A percentile compares a stretch with the other conserved stretches of the same genome.
phyloP scores from a whole-genome alignment of 2,113 vertebrate genomes.

The Bubo scandiacus region DNA sequence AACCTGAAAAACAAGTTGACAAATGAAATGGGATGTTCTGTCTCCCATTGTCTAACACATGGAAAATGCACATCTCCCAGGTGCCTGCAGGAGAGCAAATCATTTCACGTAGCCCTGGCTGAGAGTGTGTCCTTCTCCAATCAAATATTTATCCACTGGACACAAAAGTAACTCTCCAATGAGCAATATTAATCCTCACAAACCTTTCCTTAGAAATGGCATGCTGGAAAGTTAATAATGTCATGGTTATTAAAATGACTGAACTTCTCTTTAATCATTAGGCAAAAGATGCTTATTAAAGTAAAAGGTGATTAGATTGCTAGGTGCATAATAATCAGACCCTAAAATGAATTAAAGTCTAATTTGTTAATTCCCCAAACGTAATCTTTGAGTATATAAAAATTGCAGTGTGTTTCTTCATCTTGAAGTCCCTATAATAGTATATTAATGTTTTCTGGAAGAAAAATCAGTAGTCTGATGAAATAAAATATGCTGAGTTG shows the following conservation, averaged over 20 bases:
- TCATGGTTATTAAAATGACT: conserved; percentile 68
- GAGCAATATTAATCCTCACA: conserved; percentile 68
- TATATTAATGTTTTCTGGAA: background rate
- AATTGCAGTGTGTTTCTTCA: background rate
- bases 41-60: background rate
- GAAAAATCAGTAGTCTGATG: background rate
- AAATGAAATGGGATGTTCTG: conserved; percentile 39
- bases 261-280: conserved; percentile 54
- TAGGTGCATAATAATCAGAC: conserved; percentile 48
- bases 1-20: conserved; percentile 59
- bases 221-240: conserved; percentile 70
- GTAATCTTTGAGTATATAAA: background rate
- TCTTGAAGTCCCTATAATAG: background rate
- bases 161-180: conserved; percentile 67
- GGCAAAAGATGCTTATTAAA: conserved; percentile 63
- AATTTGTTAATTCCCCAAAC: conserved; percentile 39
- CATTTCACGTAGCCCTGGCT: background rate
- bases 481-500: background rate
- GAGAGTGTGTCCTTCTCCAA: conserved; percentile 35
- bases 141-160: conserved; percentile 67
- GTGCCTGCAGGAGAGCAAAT: background rate
- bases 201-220: conserved; percentile 71
- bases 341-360: conserved; percentile 48
- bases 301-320: conserved; percentile 58
- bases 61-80: background rate